phyloP scores from a whole-genome alignment of 2,113 vertebrate species.

The Platanista minor region DNA sequence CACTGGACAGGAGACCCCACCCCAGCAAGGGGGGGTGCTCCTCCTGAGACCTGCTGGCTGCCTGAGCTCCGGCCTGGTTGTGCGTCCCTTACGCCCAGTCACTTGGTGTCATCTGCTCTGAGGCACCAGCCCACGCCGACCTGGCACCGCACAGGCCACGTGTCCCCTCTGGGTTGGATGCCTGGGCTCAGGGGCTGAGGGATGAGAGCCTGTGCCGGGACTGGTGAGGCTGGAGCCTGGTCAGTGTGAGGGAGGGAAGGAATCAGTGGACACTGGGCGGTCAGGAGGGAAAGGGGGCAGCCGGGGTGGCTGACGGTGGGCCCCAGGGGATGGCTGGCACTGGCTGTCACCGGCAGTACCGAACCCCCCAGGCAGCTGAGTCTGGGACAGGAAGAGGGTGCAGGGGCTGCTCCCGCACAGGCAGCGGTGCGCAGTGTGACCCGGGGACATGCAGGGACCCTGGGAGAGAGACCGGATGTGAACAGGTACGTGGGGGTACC shows the following conservation, averaged over 20 bases:
- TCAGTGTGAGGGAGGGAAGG: fast-evolving
- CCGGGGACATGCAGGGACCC: fast-evolving
- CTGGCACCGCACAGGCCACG: fast-evolving
- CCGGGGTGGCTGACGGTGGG: fast-evolving
- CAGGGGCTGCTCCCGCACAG: background rate
- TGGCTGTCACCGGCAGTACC: fast-evolving
- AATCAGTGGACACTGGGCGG: fast-evolving
- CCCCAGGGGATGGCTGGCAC: fast-evolving
- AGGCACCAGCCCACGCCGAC: fast-evolving
- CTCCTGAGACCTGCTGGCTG: background rate
- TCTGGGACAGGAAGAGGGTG: fast-evolving
- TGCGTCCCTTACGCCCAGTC: fast-evolving
- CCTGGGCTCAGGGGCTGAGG: background rate
- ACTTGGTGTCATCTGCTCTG: background rate
- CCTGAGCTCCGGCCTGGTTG: background rate
- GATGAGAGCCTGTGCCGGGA: fast-evolving
- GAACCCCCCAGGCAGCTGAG: fast-evolving
- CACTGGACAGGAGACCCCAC: fast-evolving
- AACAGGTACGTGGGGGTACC: background rate
- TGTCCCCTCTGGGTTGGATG: background rate
- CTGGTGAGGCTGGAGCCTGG: fast-evolving
- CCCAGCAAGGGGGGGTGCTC: background rate
- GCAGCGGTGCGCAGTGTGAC: fast-evolving
- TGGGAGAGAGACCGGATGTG: fast-evolving
- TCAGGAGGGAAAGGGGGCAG: fast-evolving